phyloP scores from a whole-genome alignment of 1,140 invertebrate species.

The Calliphora vicina region DNA sequence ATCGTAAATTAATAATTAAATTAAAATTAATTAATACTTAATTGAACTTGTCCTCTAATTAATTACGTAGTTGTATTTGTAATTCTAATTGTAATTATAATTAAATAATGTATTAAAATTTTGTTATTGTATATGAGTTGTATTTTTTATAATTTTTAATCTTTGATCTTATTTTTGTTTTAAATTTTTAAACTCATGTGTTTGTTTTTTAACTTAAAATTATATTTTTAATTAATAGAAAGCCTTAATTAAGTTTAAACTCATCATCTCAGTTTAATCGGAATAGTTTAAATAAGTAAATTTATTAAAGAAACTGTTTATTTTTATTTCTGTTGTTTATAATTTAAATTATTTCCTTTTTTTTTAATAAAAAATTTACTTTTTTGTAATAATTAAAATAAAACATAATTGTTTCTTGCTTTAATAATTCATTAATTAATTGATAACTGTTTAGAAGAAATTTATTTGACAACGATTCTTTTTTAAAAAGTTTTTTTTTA shows the following conservation, averaged over 20 bases:
- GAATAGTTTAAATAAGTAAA: conserved; percentile 17
- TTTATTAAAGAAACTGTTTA: not conserved
- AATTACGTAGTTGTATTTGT: conserved; percentile 9
- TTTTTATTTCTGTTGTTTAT: conserved; percentile 18
- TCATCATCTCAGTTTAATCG: conserved; percentile 13
- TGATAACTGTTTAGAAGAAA: not conserved
- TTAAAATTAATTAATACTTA: not conserved
- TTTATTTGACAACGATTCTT: conserved; percentile 8
- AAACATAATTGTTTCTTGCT: not conserved
- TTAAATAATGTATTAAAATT: conserved; percentile 34
- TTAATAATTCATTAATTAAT: conserved; percentile 10
- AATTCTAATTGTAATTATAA: conserved; percentile 10
- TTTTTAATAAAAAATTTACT: not conserved
- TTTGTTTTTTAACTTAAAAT: not conserved
- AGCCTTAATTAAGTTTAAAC: not conserved
- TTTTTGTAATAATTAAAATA: not conserved
- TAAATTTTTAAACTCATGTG: not conserved
- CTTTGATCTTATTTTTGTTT: not conserved
- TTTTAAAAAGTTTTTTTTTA: conserved; percentile 2
- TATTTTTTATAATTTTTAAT: conserved; percentile 12
- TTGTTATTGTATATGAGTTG: conserved; percentile 30
- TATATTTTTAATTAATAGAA: not conserved
- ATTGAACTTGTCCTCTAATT: conserved; percentile 5
- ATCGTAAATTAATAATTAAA: too few species aligned
- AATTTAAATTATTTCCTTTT: conserved; percentile 28